phyloP scores from a whole-genome alignment of 2,888 invertebrate genomes.

The Drosophila meridionalis region DNA sequence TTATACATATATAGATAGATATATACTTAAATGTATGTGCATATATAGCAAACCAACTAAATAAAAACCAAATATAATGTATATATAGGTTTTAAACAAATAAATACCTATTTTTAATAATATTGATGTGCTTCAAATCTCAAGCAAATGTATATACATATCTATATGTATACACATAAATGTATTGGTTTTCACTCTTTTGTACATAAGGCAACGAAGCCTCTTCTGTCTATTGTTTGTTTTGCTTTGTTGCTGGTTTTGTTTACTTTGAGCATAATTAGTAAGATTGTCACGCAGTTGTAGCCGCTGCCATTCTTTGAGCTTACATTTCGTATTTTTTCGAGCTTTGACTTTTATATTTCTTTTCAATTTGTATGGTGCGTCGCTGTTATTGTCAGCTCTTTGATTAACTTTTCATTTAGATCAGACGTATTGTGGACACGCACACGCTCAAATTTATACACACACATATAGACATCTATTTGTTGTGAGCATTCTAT shows the following conservation, averaged over 20 bases:
- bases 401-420: slow-evolving; percentile 64
- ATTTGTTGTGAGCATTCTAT: slow-evolving; percentile 48
- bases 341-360: slow-evolving; percentile 16
- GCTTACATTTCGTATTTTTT: slow-evolving; percentile 23
- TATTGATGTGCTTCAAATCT: neutral
- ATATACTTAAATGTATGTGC: neutral
- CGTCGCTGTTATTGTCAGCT: slow-evolving; percentile 33
- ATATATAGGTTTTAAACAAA: neutral
- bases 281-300: slow-evolving; percentile 71
- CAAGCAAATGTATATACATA: neutral
- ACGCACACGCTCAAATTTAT: neutral
- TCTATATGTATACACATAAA: neutral
- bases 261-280: slow-evolving; percentile 63
- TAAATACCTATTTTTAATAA: neutral
- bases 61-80: neutral
- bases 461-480: neutral
- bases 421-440: slow-evolving; percentile 13
- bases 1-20: neutral
- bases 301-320: slow-evolving; percentile 50
- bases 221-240: slow-evolving; percentile 28
- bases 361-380: slow-evolving; percentile 49
- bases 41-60: neutral
- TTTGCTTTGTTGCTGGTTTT: slow-evolving; percentile 14
- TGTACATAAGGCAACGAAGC: slow-evolving; percentile 19
- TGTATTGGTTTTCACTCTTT: slow-evolving; percentile 21